Evolutionary conservation across 2,888 invertebrate genomes (phyloP).

Genomic region (Actias luna): DNA sequence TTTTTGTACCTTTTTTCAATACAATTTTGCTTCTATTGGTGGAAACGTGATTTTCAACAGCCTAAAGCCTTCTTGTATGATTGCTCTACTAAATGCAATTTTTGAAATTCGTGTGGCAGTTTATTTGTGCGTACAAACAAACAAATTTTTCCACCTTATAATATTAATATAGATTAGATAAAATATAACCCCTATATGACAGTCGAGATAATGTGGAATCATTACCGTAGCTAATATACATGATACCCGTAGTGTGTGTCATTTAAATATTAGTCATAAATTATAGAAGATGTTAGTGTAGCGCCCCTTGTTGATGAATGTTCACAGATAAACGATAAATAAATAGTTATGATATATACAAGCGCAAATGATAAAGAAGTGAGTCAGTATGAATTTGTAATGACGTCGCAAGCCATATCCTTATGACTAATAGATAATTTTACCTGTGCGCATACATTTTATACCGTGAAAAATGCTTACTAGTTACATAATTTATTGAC

Average conservation of each 20-base stretch:
- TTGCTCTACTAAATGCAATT: too few relatives aligned
- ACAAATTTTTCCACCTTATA: too few relatives aligned
- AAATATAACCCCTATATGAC: neutral
- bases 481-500: neutral
- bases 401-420: neutral
- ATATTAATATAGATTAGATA: too few relatives aligned
- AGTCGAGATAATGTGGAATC: neutral
- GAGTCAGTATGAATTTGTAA: conserved; percentile 6
- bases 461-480: neutral
- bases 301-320: neutral
- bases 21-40: too few relatives aligned
- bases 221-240: conserved; percentile 5
- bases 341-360: neutral
- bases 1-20: too few relatives aligned
- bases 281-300: conserved; percentile 2
- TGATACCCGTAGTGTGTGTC: neutral
- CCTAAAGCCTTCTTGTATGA: too few relatives aligned
- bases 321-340: conserved; percentile 1
- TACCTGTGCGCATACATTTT: neutral
- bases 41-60: neutral
- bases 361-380: neutral
- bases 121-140: too few relatives aligned
- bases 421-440: conserved; percentile 5
- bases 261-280: conserved; percentile 5
- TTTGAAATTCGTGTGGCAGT: too few relatives aligned